A percentile compares a stretch with the other conserved stretches of the same genome.
Conservation (phyloP, 2,888 invertebrate genomes). For the Chrysolina oricalcia region DNA sequence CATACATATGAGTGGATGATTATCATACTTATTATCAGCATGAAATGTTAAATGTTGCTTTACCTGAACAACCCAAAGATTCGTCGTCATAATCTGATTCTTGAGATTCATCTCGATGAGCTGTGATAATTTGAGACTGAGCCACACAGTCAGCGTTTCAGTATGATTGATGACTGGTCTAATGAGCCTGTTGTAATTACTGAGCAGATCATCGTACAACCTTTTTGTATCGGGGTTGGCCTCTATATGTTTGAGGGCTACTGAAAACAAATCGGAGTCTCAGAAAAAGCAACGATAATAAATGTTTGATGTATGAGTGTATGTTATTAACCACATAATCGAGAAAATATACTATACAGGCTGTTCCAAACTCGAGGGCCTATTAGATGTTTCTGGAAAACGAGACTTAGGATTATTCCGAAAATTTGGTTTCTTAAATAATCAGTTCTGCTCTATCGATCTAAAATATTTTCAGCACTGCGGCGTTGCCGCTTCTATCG, state of each 20-base stretch:
- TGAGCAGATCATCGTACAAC: constrained; percentile 95
- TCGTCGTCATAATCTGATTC: constrained; percentile 96
- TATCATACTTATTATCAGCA: neutral
- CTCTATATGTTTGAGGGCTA: constrained; percentile 75
- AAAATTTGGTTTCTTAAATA: no score
- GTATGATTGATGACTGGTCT: constrained; percentile 94
- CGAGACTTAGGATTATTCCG: no score
- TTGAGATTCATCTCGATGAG: constrained; percentile 93
- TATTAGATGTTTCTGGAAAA: no score
- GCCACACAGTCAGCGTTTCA: constrained; percentile 92
- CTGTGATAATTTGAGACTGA: constrained; percentile 92
- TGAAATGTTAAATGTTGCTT: constrained; percentile 52
- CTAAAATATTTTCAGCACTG: no score
- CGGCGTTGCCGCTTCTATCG: no score
- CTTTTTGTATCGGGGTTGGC: constrained; percentile 96
- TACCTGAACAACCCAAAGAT: constrained; percentile 95
- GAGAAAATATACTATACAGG: no score
- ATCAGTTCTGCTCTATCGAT: no score
- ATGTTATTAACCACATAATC: no score
- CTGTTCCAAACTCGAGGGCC: no score
- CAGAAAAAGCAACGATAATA: no score
- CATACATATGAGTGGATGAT: neutral
- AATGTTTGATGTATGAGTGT: no score
- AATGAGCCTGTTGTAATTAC: constrained; percentile 96
- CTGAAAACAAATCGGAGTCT: constrained; percentile 49